phyloP scores from a whole-genome alignment of 2,888 invertebrate species.

The Bembecia ichneumoniformis region DNA sequence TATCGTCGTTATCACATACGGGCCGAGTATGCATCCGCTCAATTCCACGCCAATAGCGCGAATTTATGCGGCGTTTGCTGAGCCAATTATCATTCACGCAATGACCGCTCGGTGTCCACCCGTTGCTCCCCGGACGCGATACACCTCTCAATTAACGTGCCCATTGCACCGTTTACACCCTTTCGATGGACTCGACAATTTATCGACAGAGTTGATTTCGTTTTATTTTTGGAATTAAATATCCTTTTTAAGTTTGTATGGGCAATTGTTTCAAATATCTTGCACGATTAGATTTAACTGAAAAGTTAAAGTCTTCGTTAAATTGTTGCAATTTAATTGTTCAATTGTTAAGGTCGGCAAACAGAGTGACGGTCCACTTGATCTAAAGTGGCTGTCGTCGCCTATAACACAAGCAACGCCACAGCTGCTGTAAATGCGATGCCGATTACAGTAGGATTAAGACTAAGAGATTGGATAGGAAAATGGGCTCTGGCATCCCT shows the following conservation, averaged over 20 bases:
- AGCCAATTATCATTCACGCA: slow-evolving; percentile 62
- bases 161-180: slow-evolving; percentile 57
- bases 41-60: slow-evolving; percentile 50
- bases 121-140: slow-evolving; percentile 25
- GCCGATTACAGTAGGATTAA: too few relatives aligned
- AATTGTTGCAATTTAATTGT: too few relatives aligned
- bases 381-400: too few relatives aligned
- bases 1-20: slow-evolving; percentile 17
- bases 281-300: background rate
- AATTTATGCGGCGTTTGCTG: slow-evolving; percentile 37
- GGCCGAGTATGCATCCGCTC: slow-evolving; percentile 41
- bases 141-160: slow-evolving; percentile 60
- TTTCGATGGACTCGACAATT: slow-evolving; percentile 53
- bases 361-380: too few relatives aligned
- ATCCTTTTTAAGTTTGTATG: background rate
- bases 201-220: slow-evolving; percentile 20
- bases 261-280: background rate
- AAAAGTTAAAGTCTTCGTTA: slow-evolving; percentile 12
- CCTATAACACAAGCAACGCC: too few relatives aligned
- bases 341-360: too few relatives aligned
- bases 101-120: slow-evolving; percentile 54
- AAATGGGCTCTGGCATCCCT: too few relatives aligned
- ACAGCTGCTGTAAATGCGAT: too few relatives aligned
- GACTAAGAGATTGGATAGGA: too few relatives aligned
- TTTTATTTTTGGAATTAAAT: background rate